These are phyloP conservation scores for Phorcus lineatus DNA, from an alignment of 2,888 invertebrate genomes.

Conservation along the genomic window DNA sequence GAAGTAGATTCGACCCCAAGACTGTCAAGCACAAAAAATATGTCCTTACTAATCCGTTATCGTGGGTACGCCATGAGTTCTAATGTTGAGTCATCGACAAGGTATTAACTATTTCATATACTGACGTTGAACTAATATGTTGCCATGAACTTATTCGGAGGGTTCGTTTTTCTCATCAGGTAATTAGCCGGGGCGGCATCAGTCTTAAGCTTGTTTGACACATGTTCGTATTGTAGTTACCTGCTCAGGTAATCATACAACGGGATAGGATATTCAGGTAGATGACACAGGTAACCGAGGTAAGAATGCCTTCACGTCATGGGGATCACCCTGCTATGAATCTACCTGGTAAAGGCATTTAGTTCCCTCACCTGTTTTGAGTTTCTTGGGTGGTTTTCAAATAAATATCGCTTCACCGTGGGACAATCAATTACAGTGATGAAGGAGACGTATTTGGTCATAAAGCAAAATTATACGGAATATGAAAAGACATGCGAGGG, in stretches of 20 bases:
- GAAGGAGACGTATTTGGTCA: slow-evolving; percentile 7
- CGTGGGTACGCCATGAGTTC: neutral
- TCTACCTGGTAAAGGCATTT: neutral
- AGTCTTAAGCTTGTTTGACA: slow-evolving; percentile 12
- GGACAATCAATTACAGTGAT: slow-evolving; percentile 21
- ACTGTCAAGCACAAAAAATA: neutral
- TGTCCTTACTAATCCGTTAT: neutral
- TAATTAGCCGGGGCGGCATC: neutral
- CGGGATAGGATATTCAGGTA: slow-evolving; percentile 17
- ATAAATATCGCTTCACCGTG: slow-evolving; percentile 12
- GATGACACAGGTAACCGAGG: neutral
- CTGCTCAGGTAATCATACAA: neutral
- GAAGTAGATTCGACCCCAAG: slow-evolving; percentile 21
- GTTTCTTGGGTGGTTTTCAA: slow-evolving; percentile 21
- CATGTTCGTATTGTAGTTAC: slow-evolving; percentile 2
- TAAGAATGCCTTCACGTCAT: neutral
- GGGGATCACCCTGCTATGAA: neutral
- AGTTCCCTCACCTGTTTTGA: neutral
- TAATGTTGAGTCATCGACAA: neutral
- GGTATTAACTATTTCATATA: neutral
- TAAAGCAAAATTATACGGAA: slow-evolving; percentile 24
- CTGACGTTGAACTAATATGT: slow-evolving; percentile 9
- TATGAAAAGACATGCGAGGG: slow-evolving; percentile 12
- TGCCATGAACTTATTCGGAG: neutral
- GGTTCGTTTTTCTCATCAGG: no score